Conservation (phyloP, 2,888 invertebrate species). For the Caradrina kadenii region DNA sequence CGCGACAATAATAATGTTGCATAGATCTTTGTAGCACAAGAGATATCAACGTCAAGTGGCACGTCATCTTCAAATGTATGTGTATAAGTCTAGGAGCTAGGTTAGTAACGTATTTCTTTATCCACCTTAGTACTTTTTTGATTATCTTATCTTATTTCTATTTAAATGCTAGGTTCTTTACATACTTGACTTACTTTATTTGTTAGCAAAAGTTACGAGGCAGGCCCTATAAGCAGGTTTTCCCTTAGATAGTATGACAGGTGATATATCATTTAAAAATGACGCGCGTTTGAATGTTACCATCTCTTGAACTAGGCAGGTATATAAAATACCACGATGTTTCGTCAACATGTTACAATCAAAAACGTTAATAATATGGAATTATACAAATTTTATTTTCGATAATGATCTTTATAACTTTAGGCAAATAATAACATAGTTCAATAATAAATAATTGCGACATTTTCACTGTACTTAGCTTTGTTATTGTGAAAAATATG, state of each 20-base stretch:
- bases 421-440: constrained; percentile 46
- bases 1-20: constrained; percentile 31
- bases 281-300: constrained; percentile 6
- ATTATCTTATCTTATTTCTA: constrained; percentile 42
- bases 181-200: constrained; percentile 43
- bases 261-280: constrained; percentile 14
- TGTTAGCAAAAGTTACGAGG: constrained; percentile 47
- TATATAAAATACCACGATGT: constrained; percentile 56
- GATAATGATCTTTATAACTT: constrained; percentile 62
- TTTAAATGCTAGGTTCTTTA: constrained; percentile 54
- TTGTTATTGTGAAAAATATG: constrained; percentile 8
- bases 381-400: constrained; percentile 64
- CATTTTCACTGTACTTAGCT: constrained; percentile 12
- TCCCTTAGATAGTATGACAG: neutral
- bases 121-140: constrained; percentile 42
- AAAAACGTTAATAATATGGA: constrained; percentile 63
- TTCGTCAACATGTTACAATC: constrained; percentile 54
- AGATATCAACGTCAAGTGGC: constrained; percentile 24
- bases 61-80: constrained; percentile 23
- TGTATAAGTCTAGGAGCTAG: constrained; percentile 33
- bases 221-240: constrained; percentile 28
- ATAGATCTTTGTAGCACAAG: constrained; percentile 43
- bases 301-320: constrained; percentile 26
- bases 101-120: constrained; percentile 39
- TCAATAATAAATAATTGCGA: neutral